phyloP scores from a whole-genome alignment of 37 sponge, comb jelly and placozoan species.

The Hexactinellida sp. region DNA sequence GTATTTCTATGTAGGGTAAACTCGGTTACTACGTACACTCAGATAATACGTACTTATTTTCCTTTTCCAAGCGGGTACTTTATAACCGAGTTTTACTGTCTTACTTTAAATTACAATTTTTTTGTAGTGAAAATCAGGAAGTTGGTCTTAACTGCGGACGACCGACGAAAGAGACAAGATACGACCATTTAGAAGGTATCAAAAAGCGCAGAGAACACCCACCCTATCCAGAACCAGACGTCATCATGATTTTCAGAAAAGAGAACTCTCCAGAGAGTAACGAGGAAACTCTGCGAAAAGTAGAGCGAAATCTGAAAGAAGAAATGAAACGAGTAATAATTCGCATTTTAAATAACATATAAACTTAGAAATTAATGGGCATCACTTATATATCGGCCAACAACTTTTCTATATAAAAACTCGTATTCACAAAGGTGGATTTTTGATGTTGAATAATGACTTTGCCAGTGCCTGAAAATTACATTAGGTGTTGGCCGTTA shows the following conservation, averaged over 20 bases:
- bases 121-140: background rate
- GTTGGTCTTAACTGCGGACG: slow-evolving; percentile 13
- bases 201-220: slow-evolving; percentile 31
- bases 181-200: slow-evolving; percentile 49
- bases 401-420: background rate
- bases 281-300: slow-evolving; percentile 39
- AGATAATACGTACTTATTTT: too few species aligned
- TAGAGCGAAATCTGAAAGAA: slow-evolving; percentile 35
- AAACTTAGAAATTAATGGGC: background rate
- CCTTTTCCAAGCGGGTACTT: too few species aligned
- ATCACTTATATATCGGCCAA: too few species aligned
- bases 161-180: slow-evolving; percentile 13
- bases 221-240: slow-evolving; percentile 60
- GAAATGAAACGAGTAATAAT: slow-evolving; percentile 38
- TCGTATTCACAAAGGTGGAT: background rate
- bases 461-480: too few species aligned
- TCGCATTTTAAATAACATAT: background rate
- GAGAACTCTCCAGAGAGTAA: slow-evolving; percentile 34
- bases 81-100: too few species aligned
- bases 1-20: too few species aligned
- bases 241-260: slow-evolving; percentile 61
- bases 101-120: too few species aligned
- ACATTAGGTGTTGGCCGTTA: too few species aligned
- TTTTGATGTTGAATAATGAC: too few species aligned
- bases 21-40: too few species aligned